Evolutionary conservation across 2,888 invertebrate genomes (phyloP), one percentile per base, ranked within the genome.

Genomic region (Apeira syringaria): DNA sequence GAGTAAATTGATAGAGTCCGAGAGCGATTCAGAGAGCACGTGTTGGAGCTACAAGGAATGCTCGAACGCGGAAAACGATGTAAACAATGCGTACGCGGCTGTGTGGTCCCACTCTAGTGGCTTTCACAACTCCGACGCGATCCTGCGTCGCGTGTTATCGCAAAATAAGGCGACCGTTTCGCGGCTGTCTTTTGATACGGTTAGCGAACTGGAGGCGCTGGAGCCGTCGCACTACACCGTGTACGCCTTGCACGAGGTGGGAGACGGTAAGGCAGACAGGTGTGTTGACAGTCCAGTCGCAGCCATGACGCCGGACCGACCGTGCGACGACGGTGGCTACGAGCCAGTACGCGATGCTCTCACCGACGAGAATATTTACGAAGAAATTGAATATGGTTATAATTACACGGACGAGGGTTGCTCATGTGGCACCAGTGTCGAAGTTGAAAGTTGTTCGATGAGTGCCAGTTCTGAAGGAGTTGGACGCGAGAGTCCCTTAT

Each of bases 31-130:
- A 0, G 84, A 73, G 37, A 89, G 86, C 66, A 87, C 87, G 17
- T 83, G 86, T 44, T 89, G 89, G 89, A 88, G 87, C 42, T 89
- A 89, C 67, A 82, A 86, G 56, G 88, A 84, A 48, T 86, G 87
- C 36, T 65, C 68, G 2, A 82, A 80, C 32, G 68, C 69, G 5
- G 79, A 76, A 8, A 50, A 55, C 22, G 77, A 78, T 12, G 49
- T 53, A 0, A 74, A 75, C 53, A 72, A 72, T 12, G 53, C 79
- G 13, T 90, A 90, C 67, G 80, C 84, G 2, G 78, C 68, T 1
- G 74, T 90, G 13, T 90, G 90, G 90, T 68, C 77, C 0, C 88
- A 88, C 33, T 86, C 86, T 5, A 80, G 74, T 39, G 90, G 90
- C n/a, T 89, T 72, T 66, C 86, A 82, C 67, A 83, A 86, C 51